phyloP scores from a whole-genome alignment of 2,888 invertebrate genomes.

The Nysson spinosus region DNA sequence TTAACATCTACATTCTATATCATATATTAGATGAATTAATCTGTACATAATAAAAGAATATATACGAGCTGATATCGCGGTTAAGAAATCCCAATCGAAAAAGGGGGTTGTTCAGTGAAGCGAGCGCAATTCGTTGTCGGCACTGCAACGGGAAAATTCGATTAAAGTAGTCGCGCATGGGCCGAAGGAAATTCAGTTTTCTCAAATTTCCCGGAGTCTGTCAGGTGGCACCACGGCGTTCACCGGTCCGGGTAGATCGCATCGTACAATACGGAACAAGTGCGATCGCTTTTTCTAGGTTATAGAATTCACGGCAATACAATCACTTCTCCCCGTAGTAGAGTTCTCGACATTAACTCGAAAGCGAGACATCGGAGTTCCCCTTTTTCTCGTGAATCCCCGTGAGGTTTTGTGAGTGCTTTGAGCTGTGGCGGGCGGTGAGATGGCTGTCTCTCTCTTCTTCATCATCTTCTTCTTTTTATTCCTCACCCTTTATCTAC shows the following conservation, averaged over 20 bases:
- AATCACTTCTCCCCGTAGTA: slow-evolving; percentile 29
- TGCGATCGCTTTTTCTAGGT: slow-evolving; percentile 62
- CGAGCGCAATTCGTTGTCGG: slow-evolving; percentile 59
- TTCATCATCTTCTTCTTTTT: slow-evolving; percentile 9
- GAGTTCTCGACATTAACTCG: slow-evolving; percentile 33
- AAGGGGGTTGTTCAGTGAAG: slow-evolving; percentile 23
- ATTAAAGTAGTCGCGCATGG: slow-evolving; percentile 72
- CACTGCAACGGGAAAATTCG: slow-evolving; percentile 68
- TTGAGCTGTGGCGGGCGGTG: slow-evolving; percentile 67
- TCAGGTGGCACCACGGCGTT: slow-evolving; percentile 74
- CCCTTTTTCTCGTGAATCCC: slow-evolving; percentile 46
- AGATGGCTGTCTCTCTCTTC: slow-evolving; percentile 68
- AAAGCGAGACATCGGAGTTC: slow-evolving; percentile 39
- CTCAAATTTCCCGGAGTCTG: slow-evolving; percentile 71
- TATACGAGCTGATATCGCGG: no score
- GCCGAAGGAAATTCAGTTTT: slow-evolving; percentile 70
- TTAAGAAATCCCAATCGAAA: background rate
- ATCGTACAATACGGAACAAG: slow-evolving; percentile 47
- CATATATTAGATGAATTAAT: no score
- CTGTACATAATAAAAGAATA: no score
- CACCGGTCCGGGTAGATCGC: slow-evolving; percentile 48
- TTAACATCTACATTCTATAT: no score
- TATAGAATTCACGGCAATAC: slow-evolving; percentile 54
- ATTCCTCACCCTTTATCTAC: slow-evolving; percentile 2
- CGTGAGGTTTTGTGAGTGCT: slow-evolving; percentile 64